These are phyloP conservation scores for Australoheros facetus DNA, from an alignment of 2,797 vertebrate genomes.

Conservation along the genomic window DNA sequence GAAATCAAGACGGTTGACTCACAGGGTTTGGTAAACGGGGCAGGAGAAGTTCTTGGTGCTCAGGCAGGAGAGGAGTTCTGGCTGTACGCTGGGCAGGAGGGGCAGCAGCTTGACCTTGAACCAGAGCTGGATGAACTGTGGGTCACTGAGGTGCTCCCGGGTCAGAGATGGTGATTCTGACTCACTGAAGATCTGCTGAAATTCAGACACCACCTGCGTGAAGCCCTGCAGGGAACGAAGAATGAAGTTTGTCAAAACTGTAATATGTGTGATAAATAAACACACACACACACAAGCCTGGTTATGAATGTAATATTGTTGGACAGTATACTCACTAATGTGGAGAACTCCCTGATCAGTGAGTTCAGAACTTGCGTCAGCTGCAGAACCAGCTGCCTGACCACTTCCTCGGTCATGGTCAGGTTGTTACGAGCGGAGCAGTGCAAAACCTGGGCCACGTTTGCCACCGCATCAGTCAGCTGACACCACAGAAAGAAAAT, in stretches of 20 bases:
- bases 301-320: background rate
- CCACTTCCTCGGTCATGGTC: slow-evolving; percentile 55
- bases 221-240: slow-evolving; percentile 66
- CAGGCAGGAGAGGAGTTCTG: slow-evolving; percentile 76
- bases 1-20: slow-evolving; percentile 27
- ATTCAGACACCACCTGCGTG: slow-evolving; percentile 49
- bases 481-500: slow-evolving; percentile 16
- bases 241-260: background rate
- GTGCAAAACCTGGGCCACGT: slow-evolving; percentile 71
- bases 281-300: background rate
- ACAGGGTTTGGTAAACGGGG: slow-evolving; percentile 79
- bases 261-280: background rate
- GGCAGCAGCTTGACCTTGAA: slow-evolving; percentile 78
- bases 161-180: slow-evolving; percentile 46
- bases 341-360: slow-evolving; percentile 68
- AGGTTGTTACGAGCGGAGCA: slow-evolving; percentile 72
- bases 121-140: slow-evolving; percentile 77
- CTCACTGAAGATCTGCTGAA: slow-evolving; percentile 66
- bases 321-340: slow-evolving; percentile 49
- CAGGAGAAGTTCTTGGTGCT: slow-evolving; percentile 83
- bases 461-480: slow-evolving; percentile 72
- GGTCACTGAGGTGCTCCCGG: slow-evolving; percentile 69
- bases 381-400: slow-evolving; percentile 60
- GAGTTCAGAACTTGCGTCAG: slow-evolving; percentile 66
- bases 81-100: slow-evolving; percentile 61